Evolutionary conservation across 2,888 invertebrate genomes (phyloP).

Genomic region (Oligia strigilis): DNA sequence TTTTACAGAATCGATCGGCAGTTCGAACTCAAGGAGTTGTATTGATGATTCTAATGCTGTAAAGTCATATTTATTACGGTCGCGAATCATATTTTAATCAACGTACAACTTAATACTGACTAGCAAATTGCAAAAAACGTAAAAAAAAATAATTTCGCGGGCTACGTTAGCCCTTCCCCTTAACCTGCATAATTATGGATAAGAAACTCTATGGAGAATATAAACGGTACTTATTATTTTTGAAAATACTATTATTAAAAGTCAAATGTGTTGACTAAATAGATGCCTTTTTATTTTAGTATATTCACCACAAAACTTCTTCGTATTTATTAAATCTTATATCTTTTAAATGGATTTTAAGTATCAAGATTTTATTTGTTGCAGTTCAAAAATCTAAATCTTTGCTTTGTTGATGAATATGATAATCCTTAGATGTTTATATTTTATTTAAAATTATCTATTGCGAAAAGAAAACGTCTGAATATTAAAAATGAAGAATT

Average conservation of each 20-base stretch:
- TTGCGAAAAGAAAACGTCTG: constrained; percentile 9
- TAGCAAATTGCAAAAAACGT: background rate
- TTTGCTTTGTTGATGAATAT: constrained; percentile 2
- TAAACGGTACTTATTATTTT: background rate
- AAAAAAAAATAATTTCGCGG: background rate
- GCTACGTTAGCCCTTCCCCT: background rate
- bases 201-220: constrained; percentile 31
- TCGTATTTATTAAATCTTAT: constrained; percentile 4
- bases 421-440: background rate
- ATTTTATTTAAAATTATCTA: background rate
- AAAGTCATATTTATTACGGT: too few species aligned
- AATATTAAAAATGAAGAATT: constrained; percentile 8
- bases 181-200: constrained; percentile 17
- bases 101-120: background rate
- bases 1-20: too few species aligned
- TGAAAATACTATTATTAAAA: constrained; percentile 19
- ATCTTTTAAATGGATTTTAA: constrained; percentile 29
- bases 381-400: constrained; percentile 27
- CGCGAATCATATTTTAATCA: too few species aligned
- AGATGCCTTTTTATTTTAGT: background rate
- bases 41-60: background rate
- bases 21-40: background rate
- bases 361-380: background rate
- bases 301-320: constrained; percentile 37
- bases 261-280: constrained; percentile 9